Evolutionary conservation across 2,113 vertebrate genomes (phyloP).

Genomic region (Nestor notabilis): DNA sequence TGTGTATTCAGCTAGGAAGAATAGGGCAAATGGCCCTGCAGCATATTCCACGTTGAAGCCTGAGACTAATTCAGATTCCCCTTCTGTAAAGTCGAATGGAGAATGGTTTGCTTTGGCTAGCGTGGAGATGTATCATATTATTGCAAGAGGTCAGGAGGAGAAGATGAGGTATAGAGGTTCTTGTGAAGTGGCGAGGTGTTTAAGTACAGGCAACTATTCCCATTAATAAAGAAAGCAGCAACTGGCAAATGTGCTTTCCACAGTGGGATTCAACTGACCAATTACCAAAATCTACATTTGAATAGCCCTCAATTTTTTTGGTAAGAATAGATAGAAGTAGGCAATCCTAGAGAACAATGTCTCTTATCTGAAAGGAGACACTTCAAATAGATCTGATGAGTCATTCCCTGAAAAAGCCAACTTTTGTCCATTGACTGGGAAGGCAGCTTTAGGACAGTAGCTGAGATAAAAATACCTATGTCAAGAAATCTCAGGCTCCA

Average conservation of each 20-base stretch:
- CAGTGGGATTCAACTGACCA: neutral
- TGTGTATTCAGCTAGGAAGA: neutral
- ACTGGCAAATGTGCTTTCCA: neutral
- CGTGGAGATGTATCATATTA: neutral
- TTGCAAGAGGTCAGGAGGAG: fast-evolving
- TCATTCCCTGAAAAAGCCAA: neutral
- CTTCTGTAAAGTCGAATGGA: neutral
- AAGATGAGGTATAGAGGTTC: fast-evolving
- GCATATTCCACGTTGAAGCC: fast-evolving
- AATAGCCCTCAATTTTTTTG: neutral
- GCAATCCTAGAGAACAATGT: neutral
- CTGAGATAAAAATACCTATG: neutral
- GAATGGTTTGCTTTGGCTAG: neutral
- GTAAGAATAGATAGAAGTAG: neutral
- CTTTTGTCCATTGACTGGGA: neutral
- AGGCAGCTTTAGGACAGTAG: neutral
- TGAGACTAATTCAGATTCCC: fast-evolving
- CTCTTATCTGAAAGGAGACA: neutral
- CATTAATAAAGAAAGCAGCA: neutral
- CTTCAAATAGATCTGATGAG: neutral
- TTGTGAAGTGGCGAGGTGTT: fast-evolving
- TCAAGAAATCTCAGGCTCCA: neutral
- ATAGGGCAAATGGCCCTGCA: fast-evolving
- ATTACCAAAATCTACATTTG: neutral
- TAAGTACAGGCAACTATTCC: neutral